Percentiles rank a stretch among this genome's conserved stretches.
Conservation (phyloP, 2,797 vertebrate species). For the Saxicola maurus region DNA sequence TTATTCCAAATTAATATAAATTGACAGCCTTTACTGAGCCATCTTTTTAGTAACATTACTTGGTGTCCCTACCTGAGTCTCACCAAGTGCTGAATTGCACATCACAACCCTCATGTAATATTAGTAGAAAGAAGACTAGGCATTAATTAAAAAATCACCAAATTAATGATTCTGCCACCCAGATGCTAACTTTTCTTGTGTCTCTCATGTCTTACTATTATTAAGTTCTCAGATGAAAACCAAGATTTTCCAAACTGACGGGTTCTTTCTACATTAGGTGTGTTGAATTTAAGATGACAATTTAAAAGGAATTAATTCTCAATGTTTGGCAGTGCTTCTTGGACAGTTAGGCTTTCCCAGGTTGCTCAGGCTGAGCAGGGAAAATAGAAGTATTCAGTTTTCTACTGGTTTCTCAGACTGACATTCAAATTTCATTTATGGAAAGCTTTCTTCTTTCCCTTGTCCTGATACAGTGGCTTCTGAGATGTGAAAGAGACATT, state of each 20-base stretch:
- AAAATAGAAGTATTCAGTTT: background rate
- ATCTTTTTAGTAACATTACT: background rate
- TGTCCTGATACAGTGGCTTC: background rate
- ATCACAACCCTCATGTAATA: background rate
- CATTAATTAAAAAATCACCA: background rate
- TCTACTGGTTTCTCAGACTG: background rate
- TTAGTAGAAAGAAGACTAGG: background rate
- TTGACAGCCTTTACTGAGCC: background rate
- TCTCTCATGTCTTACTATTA: background rate
- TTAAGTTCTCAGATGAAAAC: background rate
- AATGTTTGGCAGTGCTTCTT: background rate
- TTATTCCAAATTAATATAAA: background rate
- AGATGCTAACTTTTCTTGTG: background rate
- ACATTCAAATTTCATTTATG: background rate
- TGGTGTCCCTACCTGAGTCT: fast-evolving
- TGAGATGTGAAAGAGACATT: background rate
- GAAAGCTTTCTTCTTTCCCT: background rate
- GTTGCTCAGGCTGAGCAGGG: background rate
- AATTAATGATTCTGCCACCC: background rate
- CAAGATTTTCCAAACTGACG: background rate
- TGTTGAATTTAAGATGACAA: background rate
- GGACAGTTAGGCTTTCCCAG: background rate
- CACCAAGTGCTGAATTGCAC: background rate
- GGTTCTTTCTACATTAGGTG: background rate
- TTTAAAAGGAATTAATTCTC: background rate